phyloP scores from a whole-genome alignment of 2,797 vertebrate species.

The Cryptoprocta ferox region DNA sequence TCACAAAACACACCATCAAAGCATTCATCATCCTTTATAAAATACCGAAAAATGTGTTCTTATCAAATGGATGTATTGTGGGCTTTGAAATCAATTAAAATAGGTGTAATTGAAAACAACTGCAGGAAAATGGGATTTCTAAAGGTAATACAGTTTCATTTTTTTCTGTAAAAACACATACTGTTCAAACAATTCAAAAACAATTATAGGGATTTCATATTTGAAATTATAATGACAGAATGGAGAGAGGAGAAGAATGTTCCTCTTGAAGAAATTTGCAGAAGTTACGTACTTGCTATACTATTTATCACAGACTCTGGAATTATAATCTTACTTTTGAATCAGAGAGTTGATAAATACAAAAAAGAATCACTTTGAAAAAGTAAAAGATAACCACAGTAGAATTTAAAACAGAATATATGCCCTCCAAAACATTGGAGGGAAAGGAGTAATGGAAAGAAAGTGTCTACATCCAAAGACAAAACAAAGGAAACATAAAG shows the following conservation, averaged over 20 bases:
- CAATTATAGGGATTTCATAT: not conserved
- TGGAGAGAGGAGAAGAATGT: not conserved
- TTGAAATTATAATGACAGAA: not conserved
- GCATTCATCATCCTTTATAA: not conserved
- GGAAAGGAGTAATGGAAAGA: not conserved
- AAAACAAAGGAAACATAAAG: not conserved
- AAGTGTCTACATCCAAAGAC: not conserved
- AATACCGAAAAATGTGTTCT: not conserved
- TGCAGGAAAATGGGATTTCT: not conserved
- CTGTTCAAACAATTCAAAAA: not conserved
- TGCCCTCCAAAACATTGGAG: not conserved
- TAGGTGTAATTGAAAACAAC: not conserved
- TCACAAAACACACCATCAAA: not conserved
- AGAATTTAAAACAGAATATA: not conserved
- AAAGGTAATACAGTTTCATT: not conserved
- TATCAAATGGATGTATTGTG: not conserved
- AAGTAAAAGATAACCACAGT: not conserved
- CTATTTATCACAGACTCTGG: not conserved
- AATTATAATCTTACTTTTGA: not conserved
- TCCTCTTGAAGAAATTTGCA: not conserved
- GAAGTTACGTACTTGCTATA: not conserved
- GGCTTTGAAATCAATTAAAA: not conserved
- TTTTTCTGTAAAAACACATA: not conserved
- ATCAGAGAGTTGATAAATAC: not conserved
- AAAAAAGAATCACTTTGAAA: not conserved